A percentile compares a stretch with the other conserved stretches of the same genome.
These are phyloP conservation scores for Amia ocellicauda DNA, from an alignment of 2,113 vertebrate genomes.

Conservation along the genomic window DNA sequence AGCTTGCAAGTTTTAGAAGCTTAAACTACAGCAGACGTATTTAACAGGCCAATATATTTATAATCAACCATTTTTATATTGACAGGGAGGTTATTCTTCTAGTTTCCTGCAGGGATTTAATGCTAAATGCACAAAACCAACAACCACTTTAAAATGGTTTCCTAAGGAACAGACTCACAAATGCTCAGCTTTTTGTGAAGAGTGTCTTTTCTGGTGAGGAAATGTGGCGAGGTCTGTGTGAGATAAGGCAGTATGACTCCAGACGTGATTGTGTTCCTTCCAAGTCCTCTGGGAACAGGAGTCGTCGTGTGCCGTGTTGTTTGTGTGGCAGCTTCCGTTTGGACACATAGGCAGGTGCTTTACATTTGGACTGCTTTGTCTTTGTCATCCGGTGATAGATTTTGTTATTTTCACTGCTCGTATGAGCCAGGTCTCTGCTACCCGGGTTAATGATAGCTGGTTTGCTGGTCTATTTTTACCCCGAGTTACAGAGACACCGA, in stretches of 20 bases:
- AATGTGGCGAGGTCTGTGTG: neutral
- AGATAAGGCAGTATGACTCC: conserved; percentile 7
- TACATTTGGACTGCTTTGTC: conserved; percentile 13
- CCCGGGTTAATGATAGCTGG: conserved; percentile 28
- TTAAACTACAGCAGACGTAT: no score
- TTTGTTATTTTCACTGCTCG: conserved; percentile 16
- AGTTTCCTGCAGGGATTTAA: no score
- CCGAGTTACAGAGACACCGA: no score
- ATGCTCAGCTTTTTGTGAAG: no score
- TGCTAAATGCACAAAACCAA: no score
- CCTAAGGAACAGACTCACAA: no score
- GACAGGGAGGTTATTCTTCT: no score
- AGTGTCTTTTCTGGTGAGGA: neutral
- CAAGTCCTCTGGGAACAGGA: neutral
- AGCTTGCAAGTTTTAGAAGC: no score
- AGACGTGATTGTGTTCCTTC: neutral
- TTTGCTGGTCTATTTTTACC: conserved; percentile 65
- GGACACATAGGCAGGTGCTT: conserved; percentile 4
- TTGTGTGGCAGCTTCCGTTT: conserved; percentile 10
- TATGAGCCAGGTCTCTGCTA: conserved; percentile 38
- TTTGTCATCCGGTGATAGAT: neutral
- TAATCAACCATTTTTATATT: no score
- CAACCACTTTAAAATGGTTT: neutral
- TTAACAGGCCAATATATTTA: no score
- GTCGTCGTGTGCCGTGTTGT: neutral